Evolutionary conservation across 2,797 vertebrate genomes (phyloP).

Genomic region (Fistularia commersonii): DNA sequence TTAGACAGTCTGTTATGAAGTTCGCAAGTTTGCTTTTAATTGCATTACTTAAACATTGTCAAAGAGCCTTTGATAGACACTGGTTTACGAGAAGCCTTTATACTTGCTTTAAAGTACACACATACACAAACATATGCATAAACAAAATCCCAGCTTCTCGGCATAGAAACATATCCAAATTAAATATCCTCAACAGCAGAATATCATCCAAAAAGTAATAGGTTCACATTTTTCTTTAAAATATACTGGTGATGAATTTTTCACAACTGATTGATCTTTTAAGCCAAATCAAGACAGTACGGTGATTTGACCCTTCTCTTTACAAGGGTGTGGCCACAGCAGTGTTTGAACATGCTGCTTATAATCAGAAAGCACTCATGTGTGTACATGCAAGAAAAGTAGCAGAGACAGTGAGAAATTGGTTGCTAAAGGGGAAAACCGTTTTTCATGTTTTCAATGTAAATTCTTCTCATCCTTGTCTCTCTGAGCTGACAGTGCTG

Average conservation of each 20-base stretch:
- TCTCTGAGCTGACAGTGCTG: background rate
- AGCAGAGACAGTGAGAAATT: constrained; percentile 1
- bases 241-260: constrained; percentile 23
- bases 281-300: constrained; percentile 24
- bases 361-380: constrained; percentile 44
- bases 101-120: too few species aligned
- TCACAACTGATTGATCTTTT: constrained; percentile 17
- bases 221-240: constrained; percentile 14
- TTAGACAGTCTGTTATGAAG: too few species aligned
- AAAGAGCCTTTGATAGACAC: too few species aligned
- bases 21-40: too few species aligned
- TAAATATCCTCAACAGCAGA: constrained; percentile 18
- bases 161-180: constrained; percentile 4
- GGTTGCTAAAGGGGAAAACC: background rate
- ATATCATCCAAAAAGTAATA: constrained; percentile 20
- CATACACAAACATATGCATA: too few species aligned
- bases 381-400: constrained; percentile 5
- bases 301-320: constrained; percentile 5
- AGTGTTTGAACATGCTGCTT: constrained; percentile 45
- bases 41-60: too few species aligned
- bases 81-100: too few species aligned
- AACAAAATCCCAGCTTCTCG: background rate
- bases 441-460: background rate
- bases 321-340: constrained; percentile 41
- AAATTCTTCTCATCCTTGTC: background rate